Evolutionary conservation across 2,113 vertebrate species (phyloP).

Genomic region (Grammomys dolichurus): DNA sequence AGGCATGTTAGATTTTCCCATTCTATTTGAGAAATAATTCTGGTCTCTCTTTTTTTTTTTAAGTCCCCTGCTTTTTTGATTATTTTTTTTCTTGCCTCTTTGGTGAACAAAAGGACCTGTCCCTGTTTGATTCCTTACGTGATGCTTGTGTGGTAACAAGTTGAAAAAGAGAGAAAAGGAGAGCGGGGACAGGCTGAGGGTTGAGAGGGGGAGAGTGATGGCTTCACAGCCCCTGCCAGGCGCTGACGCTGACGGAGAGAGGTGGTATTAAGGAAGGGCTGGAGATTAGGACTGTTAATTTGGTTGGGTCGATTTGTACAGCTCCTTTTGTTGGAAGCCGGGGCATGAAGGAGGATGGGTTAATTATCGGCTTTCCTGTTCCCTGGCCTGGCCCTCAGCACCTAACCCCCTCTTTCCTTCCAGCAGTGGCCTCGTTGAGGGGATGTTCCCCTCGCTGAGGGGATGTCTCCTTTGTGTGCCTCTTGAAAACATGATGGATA

Average conservation of each 20-base stretch:
- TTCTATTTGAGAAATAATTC: conserved; percentile 80
- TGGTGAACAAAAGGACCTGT: conserved; percentile 49
- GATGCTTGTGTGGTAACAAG: conserved; percentile 55
- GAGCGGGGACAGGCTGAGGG: conserved; percentile 13
- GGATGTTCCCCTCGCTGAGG: too few species aligned
- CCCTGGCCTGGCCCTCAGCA: not conserved
- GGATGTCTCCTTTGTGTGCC: not conserved
- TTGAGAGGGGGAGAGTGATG: conserved; percentile 5
- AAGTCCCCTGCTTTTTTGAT: conserved; percentile 72
- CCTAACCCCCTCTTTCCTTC: not conserved
- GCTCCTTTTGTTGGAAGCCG: conserved; percentile 69
- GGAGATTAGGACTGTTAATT: conserved; percentile 71
- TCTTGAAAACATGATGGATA: conserved; percentile 3
- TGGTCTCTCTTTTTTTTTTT: conserved; percentile 48
- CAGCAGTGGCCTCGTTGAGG: not conserved
- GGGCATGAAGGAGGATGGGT: conserved; percentile 62
- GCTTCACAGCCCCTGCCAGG: conserved; percentile 72
- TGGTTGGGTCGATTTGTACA: conserved; percentile 53
- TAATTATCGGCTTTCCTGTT: conserved; percentile 50
- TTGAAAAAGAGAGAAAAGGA: conserved; percentile 69
- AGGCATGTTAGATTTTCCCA: conserved; percentile 71
- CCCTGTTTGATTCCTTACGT: conserved; percentile 67
- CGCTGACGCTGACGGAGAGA: conserved; percentile 41
- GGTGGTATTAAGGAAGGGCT: conserved; percentile 48
- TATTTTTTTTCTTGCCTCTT: conserved; percentile 67